These are phyloP conservation scores for Hofmannophila pseudospretella DNA, from an alignment of 2,888 invertebrate species.

Conservation along the genomic window DNA sequence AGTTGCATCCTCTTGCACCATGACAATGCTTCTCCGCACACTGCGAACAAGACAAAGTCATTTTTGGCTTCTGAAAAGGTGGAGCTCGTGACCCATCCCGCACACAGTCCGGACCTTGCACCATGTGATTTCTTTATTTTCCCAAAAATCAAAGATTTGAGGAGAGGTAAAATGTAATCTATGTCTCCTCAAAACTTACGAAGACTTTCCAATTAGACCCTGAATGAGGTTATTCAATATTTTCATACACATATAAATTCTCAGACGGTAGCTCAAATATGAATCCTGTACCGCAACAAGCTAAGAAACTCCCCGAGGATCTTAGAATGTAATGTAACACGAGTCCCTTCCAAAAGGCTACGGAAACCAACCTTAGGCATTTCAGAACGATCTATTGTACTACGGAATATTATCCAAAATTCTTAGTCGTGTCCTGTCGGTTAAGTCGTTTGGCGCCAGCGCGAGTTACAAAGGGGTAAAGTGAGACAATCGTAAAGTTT, in stretches of 20 bases:
- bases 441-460: conserved; percentile 30
- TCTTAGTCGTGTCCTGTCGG: conserved; percentile 16
- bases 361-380: conserved; percentile 14
- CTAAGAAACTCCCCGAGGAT: conserved; percentile 75
- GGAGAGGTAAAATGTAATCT: too few relatives aligned
- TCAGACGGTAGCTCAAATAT: conserved; percentile 66
- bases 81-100: too few relatives aligned
- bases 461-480: conserved; percentile 63
- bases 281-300: conserved; percentile 71
- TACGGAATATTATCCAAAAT: conserved; percentile 23
- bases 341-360: conserved; percentile 25
- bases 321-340: conserved; percentile 51
- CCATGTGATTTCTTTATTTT: too few relatives aligned
- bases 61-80: too few relatives aligned
- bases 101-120: too few relatives aligned
- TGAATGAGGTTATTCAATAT: not conserved
- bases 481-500: conserved; percentile 79
- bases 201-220: too few relatives aligned
- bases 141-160: too few relatives aligned
- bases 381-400: conserved; percentile 30
- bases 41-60: too few relatives aligned
- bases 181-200: too few relatives aligned
- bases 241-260: conserved; percentile 5
- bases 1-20: too few relatives aligned
- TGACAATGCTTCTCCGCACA: too few relatives aligned